These are phyloP conservation scores for Papio anubis DNA, from an alignment of 2,113 vertebrate species.

Conservation along the genomic window DNA sequence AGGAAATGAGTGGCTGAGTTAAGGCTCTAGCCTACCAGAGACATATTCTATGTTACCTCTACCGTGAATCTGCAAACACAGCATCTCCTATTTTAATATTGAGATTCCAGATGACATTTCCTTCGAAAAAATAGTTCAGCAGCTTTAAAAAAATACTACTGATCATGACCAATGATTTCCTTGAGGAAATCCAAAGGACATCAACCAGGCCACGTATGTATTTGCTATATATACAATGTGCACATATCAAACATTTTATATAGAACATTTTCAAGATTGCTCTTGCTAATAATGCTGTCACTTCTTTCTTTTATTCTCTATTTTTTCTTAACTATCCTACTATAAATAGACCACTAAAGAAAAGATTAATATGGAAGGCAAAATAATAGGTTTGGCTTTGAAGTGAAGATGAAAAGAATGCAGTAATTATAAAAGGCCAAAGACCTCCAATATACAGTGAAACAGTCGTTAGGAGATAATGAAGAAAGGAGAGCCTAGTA, in stretches of 20 bases:
- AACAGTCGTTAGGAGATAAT: conserved; percentile 2
- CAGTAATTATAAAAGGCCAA: conserved; percentile 17
- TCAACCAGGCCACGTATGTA: background rate
- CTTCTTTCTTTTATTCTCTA: background rate
- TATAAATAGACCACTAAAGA: background rate
- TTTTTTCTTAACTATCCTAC: background rate
- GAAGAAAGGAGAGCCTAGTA: background rate
- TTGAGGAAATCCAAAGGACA: conserved; percentile 32
- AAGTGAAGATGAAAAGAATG: conserved; percentile 14
- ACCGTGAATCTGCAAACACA: background rate
- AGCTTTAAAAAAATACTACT: background rate
- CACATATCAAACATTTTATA: background rate
- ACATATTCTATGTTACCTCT: background rate
- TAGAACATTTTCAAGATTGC: background rate
- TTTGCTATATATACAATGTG: background rate
- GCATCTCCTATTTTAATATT: background rate
- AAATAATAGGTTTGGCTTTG: background rate
- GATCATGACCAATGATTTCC: background rate
- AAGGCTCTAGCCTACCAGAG: background rate
- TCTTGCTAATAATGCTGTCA: background rate
- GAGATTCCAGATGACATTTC: background rate
- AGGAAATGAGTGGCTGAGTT: background rate
- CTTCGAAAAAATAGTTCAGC: background rate
- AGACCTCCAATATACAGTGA: background rate
- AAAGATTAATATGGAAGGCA: conserved; percentile 20